Conservation (phyloP, 2,888 invertebrate species). For the Athetis lepigone region DNA sequence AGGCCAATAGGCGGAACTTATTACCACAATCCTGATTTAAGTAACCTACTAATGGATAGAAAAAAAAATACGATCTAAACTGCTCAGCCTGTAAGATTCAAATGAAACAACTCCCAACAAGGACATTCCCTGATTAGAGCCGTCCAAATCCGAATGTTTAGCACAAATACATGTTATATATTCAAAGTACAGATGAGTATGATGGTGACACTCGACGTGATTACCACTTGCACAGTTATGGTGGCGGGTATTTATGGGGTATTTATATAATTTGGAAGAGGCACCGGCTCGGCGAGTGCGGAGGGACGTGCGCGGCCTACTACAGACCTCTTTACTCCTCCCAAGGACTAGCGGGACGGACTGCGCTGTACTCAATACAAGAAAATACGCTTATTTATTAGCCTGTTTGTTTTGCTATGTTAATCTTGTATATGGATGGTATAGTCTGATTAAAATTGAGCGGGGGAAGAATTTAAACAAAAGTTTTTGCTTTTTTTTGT, state of each 20-base stretch:
- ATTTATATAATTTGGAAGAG: constrained; percentile 67
- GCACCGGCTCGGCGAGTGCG: constrained; percentile 59
- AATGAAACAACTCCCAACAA: constrained; percentile 16
- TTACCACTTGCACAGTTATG: constrained; percentile 67
- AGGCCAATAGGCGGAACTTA: not conserved
- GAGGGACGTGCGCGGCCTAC: constrained; percentile 69
- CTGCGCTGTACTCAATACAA: constrained; percentile 44
- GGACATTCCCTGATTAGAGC: constrained; percentile 40
- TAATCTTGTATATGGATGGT: constrained; percentile 51
- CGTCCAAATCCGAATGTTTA: constrained; percentile 52
- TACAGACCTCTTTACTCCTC: constrained; percentile 64
- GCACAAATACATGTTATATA: constrained; percentile 52
- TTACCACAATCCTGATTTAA: not conserved
- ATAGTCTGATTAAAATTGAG: constrained; percentile 53
- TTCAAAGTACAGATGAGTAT: constrained; percentile 55
- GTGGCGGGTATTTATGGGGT: constrained; percentile 64
- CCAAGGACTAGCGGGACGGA: constrained; percentile 56
- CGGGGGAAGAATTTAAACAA: constrained; percentile 11
- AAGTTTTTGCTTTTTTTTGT: not conserved
- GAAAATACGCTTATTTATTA: constrained; percentile 61
- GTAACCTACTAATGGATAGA: not conserved
- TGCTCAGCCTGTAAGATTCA: not conserved
- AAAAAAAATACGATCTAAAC: not conserved
- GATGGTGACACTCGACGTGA: constrained; percentile 65
- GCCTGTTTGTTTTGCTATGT: constrained; percentile 54